Percentiles rank a stretch among this genome's conserved stretches.
Evolutionary conservation across 2,888 invertebrate genomes (phyloP).

Genomic region (Nomada lathburiana): DNA sequence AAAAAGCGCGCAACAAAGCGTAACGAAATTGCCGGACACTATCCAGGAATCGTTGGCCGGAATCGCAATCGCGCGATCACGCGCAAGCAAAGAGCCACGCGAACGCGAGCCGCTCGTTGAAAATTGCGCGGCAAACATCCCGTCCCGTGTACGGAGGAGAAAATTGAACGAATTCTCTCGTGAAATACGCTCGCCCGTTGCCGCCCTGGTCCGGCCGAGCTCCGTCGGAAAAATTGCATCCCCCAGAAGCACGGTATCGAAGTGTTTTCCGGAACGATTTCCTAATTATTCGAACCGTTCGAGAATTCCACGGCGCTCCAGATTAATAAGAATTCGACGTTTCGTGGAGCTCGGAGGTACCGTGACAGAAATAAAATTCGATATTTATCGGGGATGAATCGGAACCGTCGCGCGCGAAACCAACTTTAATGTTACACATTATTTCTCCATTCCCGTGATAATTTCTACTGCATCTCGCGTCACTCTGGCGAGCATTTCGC

Average conservation of each 20-base stretch:
- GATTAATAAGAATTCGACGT: too few relatives aligned
- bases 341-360: too few relatives aligned
- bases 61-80: constrained; percentile 53
- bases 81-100: constrained; percentile 20
- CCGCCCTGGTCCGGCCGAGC: not conserved
- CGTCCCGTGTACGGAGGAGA: not conserved
- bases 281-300: too few relatives aligned
- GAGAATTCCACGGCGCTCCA: too few relatives aligned
- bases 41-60: constrained; percentile 43
- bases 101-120: constrained; percentile 15
- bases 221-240: too few relatives aligned
- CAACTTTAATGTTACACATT: not conserved
- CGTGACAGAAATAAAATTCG: too few relatives aligned
- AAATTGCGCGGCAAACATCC: constrained; percentile 33
- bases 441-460: too few relatives aligned
- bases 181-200: not conserved
- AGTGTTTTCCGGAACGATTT: too few relatives aligned
- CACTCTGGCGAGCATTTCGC: not conserved
- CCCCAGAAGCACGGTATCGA: too few relatives aligned
- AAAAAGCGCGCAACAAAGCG: constrained; percentile 57
- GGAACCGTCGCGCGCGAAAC: too few relatives aligned
- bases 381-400: too few relatives aligned
- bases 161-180: constrained; percentile 10
- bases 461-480: not conserved
- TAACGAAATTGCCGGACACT: constrained; percentile 58